A percentile compares a stretch with the other conserved stretches of the same genome.
Evolutionary conservation across 1,140 invertebrate genomes (phyloP).

Genomic region (Battus philenor): DNA sequence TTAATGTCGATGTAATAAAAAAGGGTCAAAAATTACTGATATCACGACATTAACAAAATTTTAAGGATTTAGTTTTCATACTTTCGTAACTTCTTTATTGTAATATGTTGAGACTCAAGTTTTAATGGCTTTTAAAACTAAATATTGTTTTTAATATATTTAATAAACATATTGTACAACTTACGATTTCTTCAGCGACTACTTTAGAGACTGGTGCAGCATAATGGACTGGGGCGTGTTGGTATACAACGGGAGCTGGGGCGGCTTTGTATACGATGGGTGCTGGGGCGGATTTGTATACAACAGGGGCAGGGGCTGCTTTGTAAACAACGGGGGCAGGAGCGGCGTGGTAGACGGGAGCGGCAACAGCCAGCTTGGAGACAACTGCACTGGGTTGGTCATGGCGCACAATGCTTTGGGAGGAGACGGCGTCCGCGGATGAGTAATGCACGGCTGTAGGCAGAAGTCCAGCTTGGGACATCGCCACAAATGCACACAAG

Average conservation of each 20-base stretch:
- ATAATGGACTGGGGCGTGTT: constrained; percentile 35
- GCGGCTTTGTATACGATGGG: no score
- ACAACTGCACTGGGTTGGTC: constrained; percentile 78
- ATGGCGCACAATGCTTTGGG: constrained; percentile 46
- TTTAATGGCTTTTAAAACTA: no score
- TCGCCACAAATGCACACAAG: constrained; percentile 46
- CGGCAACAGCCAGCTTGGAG: constrained; percentile 19
- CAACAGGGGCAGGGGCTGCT: constrained; percentile 62
- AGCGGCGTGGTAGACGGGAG: constrained; percentile 30
- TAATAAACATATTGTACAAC: no score
- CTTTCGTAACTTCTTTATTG: background rate
- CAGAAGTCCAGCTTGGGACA: constrained; percentile 44
- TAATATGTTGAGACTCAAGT: background rate
- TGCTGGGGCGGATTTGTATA: no score
- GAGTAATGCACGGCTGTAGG: constrained; percentile 39
- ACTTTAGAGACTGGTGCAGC: constrained; percentile 63
- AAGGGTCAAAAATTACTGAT: background rate
- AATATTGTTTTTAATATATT: no score
- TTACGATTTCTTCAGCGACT: constrained; percentile 64
- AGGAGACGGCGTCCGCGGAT: constrained; percentile 36
- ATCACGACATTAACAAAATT: background rate
- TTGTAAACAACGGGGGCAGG: constrained; percentile 30
- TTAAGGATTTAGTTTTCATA: background rate
- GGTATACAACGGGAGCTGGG: constrained; percentile 25
- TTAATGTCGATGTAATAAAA: background rate